Percentiles rank a stretch among this genome's conserved stretches.
Evolutionary conservation across 2,797 vertebrate genomes (phyloP).

Genomic region (Carduelis carduelis): DNA sequence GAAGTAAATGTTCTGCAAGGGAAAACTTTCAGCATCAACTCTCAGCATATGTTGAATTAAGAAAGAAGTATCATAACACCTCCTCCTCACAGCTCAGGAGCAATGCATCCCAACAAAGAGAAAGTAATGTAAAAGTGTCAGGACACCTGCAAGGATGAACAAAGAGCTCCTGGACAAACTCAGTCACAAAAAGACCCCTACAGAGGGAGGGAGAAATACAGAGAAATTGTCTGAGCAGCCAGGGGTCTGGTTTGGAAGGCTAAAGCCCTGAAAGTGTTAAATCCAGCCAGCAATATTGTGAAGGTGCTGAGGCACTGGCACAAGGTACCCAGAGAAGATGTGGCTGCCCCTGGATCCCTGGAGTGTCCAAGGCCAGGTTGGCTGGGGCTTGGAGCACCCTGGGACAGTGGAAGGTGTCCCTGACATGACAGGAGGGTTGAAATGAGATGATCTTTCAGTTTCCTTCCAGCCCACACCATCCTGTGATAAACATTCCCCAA

Average conservation of each 20-base stretch:
- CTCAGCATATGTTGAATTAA: neutral
- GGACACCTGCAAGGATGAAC: neutral
- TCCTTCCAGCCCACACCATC: neutral
- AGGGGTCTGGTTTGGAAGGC: neutral
- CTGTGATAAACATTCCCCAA: neutral
- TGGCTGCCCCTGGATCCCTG: neutral
- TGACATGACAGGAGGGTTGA: neutral
- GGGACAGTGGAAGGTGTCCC: neutral
- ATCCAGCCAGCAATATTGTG: neutral
- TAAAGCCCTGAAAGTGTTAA: neutral
- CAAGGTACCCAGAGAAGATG: neutral
- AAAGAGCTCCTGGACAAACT: neutral
- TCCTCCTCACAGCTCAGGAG: neutral
- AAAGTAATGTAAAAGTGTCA: neutral
- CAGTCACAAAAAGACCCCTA: neutral
- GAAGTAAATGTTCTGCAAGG: neutral
- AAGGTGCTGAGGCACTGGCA: fast-evolving
- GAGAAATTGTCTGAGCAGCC: neutral
- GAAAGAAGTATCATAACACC: neutral
- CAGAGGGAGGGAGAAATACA: neutral
- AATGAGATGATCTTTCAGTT: neutral
- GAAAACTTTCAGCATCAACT: neutral
- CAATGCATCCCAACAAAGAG: neutral
- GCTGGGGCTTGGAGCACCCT: fast-evolving
- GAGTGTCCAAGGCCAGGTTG: fast-evolving